Evolutionary conservation across 2,797 vertebrate genomes (phyloP).

Genomic region (Myotis vivesi): DNA sequence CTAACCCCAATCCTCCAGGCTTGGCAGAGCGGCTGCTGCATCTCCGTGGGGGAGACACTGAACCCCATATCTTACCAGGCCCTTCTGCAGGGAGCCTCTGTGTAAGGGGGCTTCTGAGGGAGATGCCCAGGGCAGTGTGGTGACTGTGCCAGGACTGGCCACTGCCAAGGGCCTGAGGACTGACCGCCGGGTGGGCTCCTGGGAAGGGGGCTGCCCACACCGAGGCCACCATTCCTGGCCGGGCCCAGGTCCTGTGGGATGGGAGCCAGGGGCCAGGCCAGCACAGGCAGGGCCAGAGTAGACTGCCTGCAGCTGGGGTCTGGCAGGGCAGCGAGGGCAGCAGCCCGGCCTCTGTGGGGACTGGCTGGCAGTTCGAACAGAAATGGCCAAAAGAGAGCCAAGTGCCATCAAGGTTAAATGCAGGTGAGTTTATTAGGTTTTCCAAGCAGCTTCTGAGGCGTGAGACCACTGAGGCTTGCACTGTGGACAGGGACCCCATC

Average conservation of each 20-base stretch:
- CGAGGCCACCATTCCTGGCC: neutral
- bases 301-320: neutral
- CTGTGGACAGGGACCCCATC: neutral
- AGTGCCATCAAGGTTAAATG: neutral
- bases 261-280: neutral
- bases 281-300: neutral
- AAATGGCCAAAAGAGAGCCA: neutral
- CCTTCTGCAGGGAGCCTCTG: neutral
- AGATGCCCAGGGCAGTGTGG: neutral
- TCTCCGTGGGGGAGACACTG: neutral
- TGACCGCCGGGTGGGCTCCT: neutral
- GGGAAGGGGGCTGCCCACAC: neutral
- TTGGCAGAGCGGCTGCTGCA: neutral
- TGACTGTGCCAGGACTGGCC: neutral
- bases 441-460: neutral
- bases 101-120: neutral
- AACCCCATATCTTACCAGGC: neutral
- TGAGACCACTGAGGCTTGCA: neutral
- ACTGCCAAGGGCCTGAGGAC: neutral
- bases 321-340: neutral
- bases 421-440: neutral
- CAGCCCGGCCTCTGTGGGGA: neutral
- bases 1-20: neutral
- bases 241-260: neutral
- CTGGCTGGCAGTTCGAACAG: neutral